Base-by-base conservation (phyloP, 2,888 invertebrate species). In the Protodeltote pygarga region DNA sequence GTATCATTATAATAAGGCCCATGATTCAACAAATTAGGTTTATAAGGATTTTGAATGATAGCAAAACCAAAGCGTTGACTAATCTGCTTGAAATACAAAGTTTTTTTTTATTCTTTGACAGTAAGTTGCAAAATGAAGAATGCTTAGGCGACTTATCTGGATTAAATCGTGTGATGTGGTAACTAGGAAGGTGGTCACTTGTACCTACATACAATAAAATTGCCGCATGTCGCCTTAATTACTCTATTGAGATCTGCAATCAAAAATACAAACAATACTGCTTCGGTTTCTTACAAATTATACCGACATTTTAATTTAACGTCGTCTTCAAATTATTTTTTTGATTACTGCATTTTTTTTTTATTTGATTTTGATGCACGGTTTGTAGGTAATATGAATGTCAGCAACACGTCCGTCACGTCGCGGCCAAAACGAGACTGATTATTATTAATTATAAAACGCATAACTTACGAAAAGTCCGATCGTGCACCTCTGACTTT, bases 151-250 rank as follows among this genome's bases (percentile, higher is more conserved):
- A 78, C 77, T 77, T 85, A 87, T 87, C 87, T 82, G 77, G 83
- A 87, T 87, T 83, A 83, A 82, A 83, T 87, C 82, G 76, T 65
- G 65, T 65, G 66, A 80, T 89, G 85, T 83, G 70, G 88, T 83
- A 89, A 89, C 77, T 67, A 85, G 87, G 85, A 88, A 89, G 81
- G 82, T 79, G 74, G 54, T 59, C 42, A 54, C 66, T 75, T 73
- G 75, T 78, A n/a, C n/a, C n/a, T n/a, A n/a, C n/a, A n/a, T n/a
- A 89, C 87, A 87, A 86, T 89, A 69, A 79, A 86, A 87, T 83
- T 83, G 83, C 75, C 76, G 79, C 73, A 55, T 77, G 77, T 79
- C 78, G 73, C 72, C 62, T 68, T 77, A 75, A 79, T 75, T 77
- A 70, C 71, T 65, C 68, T 77, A 79, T 78, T 76, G 71, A 67